Evolutionary conservation across 2,113 vertebrate genomes (phyloP), one percentile per base, ranked within the genome.

Genomic region (Melospiza melodia): DNA sequence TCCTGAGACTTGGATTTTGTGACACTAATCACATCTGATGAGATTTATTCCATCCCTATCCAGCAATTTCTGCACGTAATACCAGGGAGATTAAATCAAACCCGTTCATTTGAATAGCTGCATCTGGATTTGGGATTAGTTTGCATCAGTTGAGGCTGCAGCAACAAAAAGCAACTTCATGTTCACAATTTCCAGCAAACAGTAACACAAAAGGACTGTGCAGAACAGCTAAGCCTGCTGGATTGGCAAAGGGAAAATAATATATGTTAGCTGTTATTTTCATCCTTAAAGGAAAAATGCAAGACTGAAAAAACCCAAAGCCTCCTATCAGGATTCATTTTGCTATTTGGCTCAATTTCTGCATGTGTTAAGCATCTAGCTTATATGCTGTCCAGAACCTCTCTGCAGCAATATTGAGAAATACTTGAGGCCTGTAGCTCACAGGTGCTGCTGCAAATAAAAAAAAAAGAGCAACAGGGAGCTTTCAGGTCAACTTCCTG

Each of bases 81-180:
- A 58, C 46, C 63, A 90, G 28, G 51, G 73, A 93, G 92, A 93
- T 97, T 89, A 96, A 92, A 89, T 61, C 85, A 86, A 95, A 88
- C 24, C 24, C 48, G 0, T 68, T 86, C 11, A 16, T 84, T 87
- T 86, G 61, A 86, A 94, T 48, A 84, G 79, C 41, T 92, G 79
- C 86, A 86, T 81, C 86, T 68, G 88, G 73, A 81, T 89, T 94
- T 77, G 49, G 80, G 90, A 96, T 96, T 96, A 90, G n/a, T 61
- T 82, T 55, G 57, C n/a, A 67, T 62, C 68, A 77, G 39, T 48
- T 86, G 52, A 92, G 52, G 63, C 0, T 82, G 57, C 81, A 89
- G 55, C 68, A 78, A 82, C 73, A 84, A 82, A 90, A 93, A 68
- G 37, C 43, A 94, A 54, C 37, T 90, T 55, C 33, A 16, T 15